phyloP scores from a whole-genome alignment of 2,797 vertebrate species.

The Margarornis squamiger region DNA sequence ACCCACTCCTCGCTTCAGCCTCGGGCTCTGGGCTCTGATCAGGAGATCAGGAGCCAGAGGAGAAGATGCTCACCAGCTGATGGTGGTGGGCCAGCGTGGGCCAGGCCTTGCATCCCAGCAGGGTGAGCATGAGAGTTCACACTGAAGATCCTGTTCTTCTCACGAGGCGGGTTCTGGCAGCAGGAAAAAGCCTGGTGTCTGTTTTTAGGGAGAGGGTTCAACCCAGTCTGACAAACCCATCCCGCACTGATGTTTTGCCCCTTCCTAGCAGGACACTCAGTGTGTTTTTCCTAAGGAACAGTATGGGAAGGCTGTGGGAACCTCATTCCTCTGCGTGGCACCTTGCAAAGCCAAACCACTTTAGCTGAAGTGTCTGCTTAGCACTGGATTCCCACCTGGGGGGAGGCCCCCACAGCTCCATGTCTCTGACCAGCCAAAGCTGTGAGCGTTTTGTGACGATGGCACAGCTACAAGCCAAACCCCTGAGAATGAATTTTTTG shows the following conservation, averaged over 20 bases:
- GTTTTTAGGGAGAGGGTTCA: not conserved
- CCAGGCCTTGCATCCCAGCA: accelerated
- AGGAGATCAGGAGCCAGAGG: not conserved
- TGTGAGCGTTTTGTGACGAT: accelerated
- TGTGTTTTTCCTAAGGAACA: not conserved
- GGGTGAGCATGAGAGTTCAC: not conserved
- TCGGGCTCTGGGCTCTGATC: not conserved
- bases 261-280: not conserved
- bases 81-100: accelerated
- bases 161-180: not conserved
- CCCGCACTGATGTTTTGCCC: not conserved
- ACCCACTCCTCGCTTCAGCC: not conserved
- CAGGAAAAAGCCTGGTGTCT: not conserved
- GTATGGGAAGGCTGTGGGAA: not conserved
- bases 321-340: not conserved
- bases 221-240: not conserved
- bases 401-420: not conserved
- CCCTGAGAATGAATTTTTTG: not conserved
- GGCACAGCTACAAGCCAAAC: not conserved
- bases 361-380: not conserved
- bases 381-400: not conserved
- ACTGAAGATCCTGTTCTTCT: not conserved
- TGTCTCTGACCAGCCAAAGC: not conserved
- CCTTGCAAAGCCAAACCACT: conserved; percentile 25
- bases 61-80: not conserved